Conservation (phyloP, 2,113 vertebrate species). For the Gallinago undulata region DNA sequence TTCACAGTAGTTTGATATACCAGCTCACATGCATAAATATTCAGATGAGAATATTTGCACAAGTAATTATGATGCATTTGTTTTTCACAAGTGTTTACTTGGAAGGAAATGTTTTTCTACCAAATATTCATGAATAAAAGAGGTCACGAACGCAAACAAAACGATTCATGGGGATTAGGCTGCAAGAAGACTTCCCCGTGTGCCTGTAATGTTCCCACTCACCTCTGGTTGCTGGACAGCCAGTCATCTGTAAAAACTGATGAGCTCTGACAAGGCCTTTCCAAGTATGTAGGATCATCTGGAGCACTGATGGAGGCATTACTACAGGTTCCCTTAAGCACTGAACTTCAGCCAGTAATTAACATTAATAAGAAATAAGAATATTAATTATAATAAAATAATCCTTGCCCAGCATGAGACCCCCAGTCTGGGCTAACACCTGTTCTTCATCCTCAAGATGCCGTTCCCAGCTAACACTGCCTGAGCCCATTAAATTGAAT, state of each 20-base stretch:
- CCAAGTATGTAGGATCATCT: slow-evolving; percentile 11
- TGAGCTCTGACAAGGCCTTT: slow-evolving; percentile 10
- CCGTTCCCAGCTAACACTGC: not conserved
- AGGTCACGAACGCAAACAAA: slow-evolving; percentile 1
- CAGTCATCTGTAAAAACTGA: not conserved
- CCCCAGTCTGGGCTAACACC: slow-evolving; percentile 42
- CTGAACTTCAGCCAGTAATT: slow-evolving; percentile 21
- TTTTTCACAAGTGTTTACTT: slow-evolving; percentile 9
- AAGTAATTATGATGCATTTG: not conserved
- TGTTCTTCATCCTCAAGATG: slow-evolving; percentile 5
- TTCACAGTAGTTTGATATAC: not conserved
- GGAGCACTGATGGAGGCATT: not conserved
- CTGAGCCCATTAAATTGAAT: slow-evolving; percentile 20
- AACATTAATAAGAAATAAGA: slow-evolving; percentile 48
- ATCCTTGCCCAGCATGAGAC: not conserved
- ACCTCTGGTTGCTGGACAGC: not conserved
- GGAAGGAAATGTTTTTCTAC: not conserved
- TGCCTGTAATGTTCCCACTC: not conserved
- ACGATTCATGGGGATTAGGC: not conserved
- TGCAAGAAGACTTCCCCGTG: slow-evolving; percentile 2
- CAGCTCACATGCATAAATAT: not conserved
- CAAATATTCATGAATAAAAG: slow-evolving; percentile 15
- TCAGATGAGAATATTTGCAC: slow-evolving; percentile 12
- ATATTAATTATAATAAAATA: slow-evolving; percentile 62
- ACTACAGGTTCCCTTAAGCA: not conserved